Conservation (phyloP, 2,113 vertebrate genomes). For the Halcyon malimbica region DNA sequence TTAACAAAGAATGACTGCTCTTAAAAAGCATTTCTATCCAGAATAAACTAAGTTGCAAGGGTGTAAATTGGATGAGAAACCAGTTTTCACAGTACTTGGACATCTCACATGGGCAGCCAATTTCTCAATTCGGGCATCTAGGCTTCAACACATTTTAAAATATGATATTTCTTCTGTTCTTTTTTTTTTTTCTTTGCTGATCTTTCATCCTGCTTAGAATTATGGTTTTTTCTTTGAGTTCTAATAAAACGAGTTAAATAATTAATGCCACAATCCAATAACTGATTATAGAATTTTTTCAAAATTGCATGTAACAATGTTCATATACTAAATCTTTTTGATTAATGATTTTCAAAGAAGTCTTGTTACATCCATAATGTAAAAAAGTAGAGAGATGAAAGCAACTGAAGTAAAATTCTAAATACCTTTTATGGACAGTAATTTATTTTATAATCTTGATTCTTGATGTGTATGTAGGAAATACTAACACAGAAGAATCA, state of each 20-base stretch:
- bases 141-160: constrained; percentile 1
- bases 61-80: not conserved
- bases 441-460: constrained; percentile 49
- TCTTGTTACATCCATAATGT: constrained; percentile 45
- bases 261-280: constrained; percentile 67
- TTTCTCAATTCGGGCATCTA: not conserved
- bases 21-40: not conserved
- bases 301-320: not conserved
- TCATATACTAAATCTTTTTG: constrained; percentile 63
- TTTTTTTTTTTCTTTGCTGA: not conserved
- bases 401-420: constrained; percentile 14
- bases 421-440: not conserved
- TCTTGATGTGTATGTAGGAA: not conserved
- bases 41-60: not conserved
- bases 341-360: constrained; percentile 57
- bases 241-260: constrained; percentile 69
- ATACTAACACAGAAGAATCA: not conserved
- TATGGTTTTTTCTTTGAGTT: constrained; percentile 9
- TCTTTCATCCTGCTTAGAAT: constrained; percentile 43
- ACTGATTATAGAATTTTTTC: constrained; percentile 64
- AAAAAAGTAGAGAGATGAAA: not conserved
- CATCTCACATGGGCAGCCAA: not conserved
- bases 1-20: not conserved
- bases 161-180: not conserved
- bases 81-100: not conserved